Evolutionary conservation across 2,888 invertebrate species (phyloP), one percentile per base, ranked within the genome.

Genomic region (Heteromurus nitidus): DNA sequence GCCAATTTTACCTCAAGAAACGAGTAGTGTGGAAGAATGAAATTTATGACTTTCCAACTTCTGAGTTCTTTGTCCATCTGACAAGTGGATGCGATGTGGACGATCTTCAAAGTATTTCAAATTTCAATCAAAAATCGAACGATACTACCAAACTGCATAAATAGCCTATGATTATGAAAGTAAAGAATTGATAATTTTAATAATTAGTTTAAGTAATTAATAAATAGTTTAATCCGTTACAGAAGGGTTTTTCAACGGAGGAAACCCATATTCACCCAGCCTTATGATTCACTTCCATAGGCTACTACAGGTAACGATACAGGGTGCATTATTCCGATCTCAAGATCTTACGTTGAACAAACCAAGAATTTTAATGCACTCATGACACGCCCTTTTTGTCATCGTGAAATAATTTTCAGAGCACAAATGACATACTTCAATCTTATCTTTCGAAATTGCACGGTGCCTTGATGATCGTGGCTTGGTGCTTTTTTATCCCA

Each of bases 361-460:
- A n/a, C n/a, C n/a, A n/a, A n/a, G n/a, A n/a, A n/a, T n/a, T n/a
- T n/a, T n/a, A n/a, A n/a, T n/a, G n/a, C n/a, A n/a, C n/a, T n/a
- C n/a, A n/a, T n/a, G n/a, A n/a, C n/a, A n/a, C n/a, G n/a, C n/a
- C n/a, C n/a, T n/a, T 36, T 36, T 36, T 9, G 36, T 36, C 5
- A 36, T 13, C 5, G 5, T 36, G 36, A 36, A 36, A n/a, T n/a
- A n/a, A 36, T 44, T 44, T 9, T n/a, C 11, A 44, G 44, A n/a
- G 44, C 2, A 9, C 1, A 44, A n/a, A 44, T 44, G 44, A 2
- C 13, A 20, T 20, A 20, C 24, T 55, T 26, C 55, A 26, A 9
- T 55, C 55, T 5, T 24, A 47, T 47, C n/a, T 24, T n/a, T 7
- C 67, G n/a, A 30, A 70, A 31, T 82, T 74, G 79, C 84, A 84